A percentile compares a stretch with the other conserved stretches of the same genome.
These are phyloP conservation scores for Callipepla californica DNA, from an alignment of 2,113 vertebrate genomes.

Conservation along the genomic window DNA sequence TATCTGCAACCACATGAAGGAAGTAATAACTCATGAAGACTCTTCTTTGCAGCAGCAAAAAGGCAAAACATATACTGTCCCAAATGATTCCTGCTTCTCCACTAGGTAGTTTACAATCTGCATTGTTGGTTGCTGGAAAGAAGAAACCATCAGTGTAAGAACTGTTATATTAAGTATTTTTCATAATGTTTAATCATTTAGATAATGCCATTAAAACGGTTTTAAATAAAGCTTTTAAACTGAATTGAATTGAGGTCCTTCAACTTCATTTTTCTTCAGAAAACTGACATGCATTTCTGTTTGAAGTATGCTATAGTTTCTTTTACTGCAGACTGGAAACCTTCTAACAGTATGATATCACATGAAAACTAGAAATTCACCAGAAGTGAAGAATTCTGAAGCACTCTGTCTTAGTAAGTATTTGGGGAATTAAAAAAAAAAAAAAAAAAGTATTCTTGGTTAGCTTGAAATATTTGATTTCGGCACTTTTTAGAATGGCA, in stretches of 20 bases:
- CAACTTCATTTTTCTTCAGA: background rate
- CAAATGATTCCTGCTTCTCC: slow-evolving; percentile 98
- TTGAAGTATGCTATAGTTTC: background rate
- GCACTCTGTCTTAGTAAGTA: background rate
- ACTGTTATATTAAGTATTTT: background rate
- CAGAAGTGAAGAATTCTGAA: background rate
- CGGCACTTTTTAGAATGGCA: background rate
- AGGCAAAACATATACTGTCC: slow-evolving; percentile 99
- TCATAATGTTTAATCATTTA: background rate
- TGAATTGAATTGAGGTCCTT: background rate
- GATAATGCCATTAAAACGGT: background rate
- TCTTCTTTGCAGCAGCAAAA: slow-evolving; percentile 94
- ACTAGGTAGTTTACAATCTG: slow-evolving; percentile 88
- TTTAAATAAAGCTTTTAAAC: background rate
- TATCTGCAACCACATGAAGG: slow-evolving; percentile 96
- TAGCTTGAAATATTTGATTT: background rate
- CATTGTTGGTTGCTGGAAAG: slow-evolving; percentile 76
- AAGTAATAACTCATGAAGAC: slow-evolving; percentile 99
- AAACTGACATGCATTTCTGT: background rate
- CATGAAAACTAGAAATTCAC: background rate
- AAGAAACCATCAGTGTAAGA: background rate
- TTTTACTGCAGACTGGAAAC: background rate
- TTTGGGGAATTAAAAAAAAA: background rate
- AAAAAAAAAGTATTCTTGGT: background rate
- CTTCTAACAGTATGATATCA: background rate